Base-by-base conservation (phyloP, 2,113 vertebrate species). In the Thunnus thynnus region DNA sequence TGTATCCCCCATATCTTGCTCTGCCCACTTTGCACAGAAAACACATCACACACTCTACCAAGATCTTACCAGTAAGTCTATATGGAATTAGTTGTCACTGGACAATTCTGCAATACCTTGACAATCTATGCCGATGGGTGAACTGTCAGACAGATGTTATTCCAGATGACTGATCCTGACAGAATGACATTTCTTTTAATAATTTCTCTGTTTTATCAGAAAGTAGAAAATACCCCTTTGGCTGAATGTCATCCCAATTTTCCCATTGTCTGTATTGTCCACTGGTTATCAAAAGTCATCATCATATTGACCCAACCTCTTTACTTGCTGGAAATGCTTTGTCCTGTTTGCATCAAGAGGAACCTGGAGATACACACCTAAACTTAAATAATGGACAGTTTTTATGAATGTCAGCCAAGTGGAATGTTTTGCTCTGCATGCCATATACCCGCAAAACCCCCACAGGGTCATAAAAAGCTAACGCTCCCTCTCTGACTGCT, bases 361-460 rank as follows among this genome's bases (percentile, higher is more conserved):
- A 56, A 57, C 4, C 22, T 22, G 22, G 22, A 22, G 6, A n/a
- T 46, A n/a, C 61, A 18, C 61, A 76, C 66, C 71, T 80, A 27
- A 64, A 48, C 58, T 71, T 80, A 44, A 41, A 14, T 72, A 79
- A 89, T 36, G n/a, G 72, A 6, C 11, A 4, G 7, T 66, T 76
- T 56, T 46, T 0, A 5, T 52, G 66, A 69, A 60, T 14, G 44
- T 12, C 55, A 61, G 62, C 58, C 30, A 10, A 56, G 20, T 10
- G 71, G 48, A 62, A 76, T 65, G 78, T 79, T 71, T 82, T 73
- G 63, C 41, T 61, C 51, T 66, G 74, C 48, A 16, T 76, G 51
- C 71, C 6, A 1, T 77, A 11, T 9, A 0, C 5, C 68, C 64
- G 27, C 55, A 64, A 46, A 76, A 27, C 56, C 51, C 44, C 70